Evolutionary conservation across 2,113 vertebrate species (phyloP).

Genomic region (Myocastor coypus): DNA sequence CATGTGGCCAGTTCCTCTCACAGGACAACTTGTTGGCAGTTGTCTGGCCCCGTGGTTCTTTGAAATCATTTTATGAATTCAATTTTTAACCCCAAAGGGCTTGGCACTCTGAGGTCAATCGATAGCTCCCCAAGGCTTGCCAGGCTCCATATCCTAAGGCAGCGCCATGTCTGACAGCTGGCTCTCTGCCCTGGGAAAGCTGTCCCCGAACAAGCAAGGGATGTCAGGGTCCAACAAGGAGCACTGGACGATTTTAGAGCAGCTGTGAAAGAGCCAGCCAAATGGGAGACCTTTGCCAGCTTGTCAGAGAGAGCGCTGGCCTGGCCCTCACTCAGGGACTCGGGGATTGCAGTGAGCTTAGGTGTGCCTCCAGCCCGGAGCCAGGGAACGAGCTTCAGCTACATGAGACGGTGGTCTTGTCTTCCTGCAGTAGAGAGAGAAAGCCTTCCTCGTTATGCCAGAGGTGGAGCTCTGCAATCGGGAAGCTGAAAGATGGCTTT

Average conservation of each 20-base stretch:
- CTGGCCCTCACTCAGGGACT: not conserved
- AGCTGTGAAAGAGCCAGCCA: not conserved
- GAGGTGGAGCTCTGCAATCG: not conserved
- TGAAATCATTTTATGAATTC: not conserved
- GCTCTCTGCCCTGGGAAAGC: not conserved
- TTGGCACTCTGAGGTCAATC: not conserved
- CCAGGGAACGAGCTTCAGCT: not conserved
- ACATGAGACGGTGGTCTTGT: not conserved
- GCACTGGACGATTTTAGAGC: not conserved
- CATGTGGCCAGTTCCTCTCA: not conserved
- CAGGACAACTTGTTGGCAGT: not conserved
- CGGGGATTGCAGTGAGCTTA: not conserved
- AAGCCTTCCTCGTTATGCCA: not conserved
- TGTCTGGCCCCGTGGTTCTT: not conserved
- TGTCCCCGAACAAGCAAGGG: rapidly evolving
- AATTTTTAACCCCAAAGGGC: not conserved
- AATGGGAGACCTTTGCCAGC: not conserved
- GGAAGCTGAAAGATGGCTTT: not conserved
- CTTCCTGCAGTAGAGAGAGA: not conserved
- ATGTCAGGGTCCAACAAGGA: not conserved
- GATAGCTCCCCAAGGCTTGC: not conserved
- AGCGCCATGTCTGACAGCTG: too few species aligned
- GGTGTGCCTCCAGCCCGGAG: not conserved
- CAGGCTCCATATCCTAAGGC: rapidly evolving
- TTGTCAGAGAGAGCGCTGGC: not conserved